phyloP scores from a whole-genome alignment of 2,797 vertebrate species.

The Enteromius trimaculatus region DNA sequence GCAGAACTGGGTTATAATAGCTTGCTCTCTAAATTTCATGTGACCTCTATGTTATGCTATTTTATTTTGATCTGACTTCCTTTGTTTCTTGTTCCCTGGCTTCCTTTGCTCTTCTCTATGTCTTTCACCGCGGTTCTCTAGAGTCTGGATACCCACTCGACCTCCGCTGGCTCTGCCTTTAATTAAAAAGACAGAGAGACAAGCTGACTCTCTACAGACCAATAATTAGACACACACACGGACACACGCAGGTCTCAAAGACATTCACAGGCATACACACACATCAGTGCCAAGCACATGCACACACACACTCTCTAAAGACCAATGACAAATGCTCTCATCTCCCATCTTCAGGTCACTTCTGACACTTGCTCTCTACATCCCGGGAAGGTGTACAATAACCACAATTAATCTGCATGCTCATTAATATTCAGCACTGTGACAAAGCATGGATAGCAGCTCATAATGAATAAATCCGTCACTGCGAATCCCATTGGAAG shows the following conservation, averaged over 20 bases:
- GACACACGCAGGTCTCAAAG: slow-evolving; percentile 40
- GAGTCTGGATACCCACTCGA: slow-evolving; percentile 52
- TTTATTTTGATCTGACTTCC: slow-evolving; percentile 32
- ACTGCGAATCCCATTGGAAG: slow-evolving; percentile 38
- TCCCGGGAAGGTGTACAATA: slow-evolving; percentile 46
- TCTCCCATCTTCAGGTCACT: slow-evolving; percentile 49
- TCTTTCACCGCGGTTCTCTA: slow-evolving; percentile 36
- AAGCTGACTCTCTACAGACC: slow-evolving; percentile 51
- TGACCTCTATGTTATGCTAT: slow-evolving; percentile 35
- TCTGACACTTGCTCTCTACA: slow-evolving; percentile 48
- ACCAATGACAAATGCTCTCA: slow-evolving; percentile 55
- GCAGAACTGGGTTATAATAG: slow-evolving; percentile 47
- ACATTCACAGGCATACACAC: slow-evolving; percentile 41
- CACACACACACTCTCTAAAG: slow-evolving; percentile 38
- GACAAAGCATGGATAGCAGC: slow-evolving; percentile 44
- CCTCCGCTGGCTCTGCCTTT: slow-evolving; percentile 49
- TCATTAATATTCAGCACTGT: slow-evolving; percentile 48
- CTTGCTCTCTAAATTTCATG: slow-evolving; percentile 43
- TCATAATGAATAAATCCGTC: slow-evolving; percentile 46
- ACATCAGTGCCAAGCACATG: slow-evolving; percentile 13
- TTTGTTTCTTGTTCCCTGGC: slow-evolving; percentile 30
- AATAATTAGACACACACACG: slow-evolving; percentile 49
- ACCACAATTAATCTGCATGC: slow-evolving; percentile 51
- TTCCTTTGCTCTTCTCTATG: slow-evolving; percentile 20
- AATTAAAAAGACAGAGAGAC: slow-evolving; percentile 58